Evolutionary conservation across 1,140 invertebrate species (phyloP), one percentile per base, ranked within the genome.

Genomic region (Drosophila saltans): DNA sequence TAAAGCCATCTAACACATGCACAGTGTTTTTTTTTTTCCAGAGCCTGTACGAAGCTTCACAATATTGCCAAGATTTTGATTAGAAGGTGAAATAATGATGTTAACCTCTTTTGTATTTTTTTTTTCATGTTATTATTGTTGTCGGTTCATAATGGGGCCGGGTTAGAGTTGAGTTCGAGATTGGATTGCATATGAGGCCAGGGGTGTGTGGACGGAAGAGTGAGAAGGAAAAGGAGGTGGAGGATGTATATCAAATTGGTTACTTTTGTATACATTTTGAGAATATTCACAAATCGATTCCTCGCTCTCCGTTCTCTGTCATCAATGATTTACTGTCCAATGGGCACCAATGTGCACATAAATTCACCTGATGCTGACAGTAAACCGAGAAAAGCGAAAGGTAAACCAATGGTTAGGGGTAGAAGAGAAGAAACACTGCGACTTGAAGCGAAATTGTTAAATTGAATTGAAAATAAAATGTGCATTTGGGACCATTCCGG

Each of bases 51-150:
- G 11, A 28, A n/a, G 63, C 59, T 24, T 48, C 41, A 76, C 73
- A 69, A 65, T 76, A 60, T 76, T 82, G 83, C 69, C 40, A 64
- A 72, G 84, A 89, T 89, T 89, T 90, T 89, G 84, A 89, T 89
- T 89, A 89, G 85, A 89, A 89, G 84, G 84, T 90, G 84, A 89
- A 89, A 89, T 89, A 89, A 89, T 89, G 84, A 89, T 90, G 84
- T 89, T 89, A 89, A 89, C 84, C 84, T 75, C 84, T 67, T 78
- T 69, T 62, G 65, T 72, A 66, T 76, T 61, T 36, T 36, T 30
- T 30, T 36, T 72, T 30, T 61, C 41, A 62, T 58, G 41, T 60
- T 72, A 39, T 75, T 48, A 58, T 55, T 57, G 39, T 45, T 52
- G 45, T 52, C 24, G 45, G 60, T 16, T 28, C 16, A 39, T 71